Percentiles rank a stretch among this genome's conserved stretches.
phyloP scores from a whole-genome alignment of 1,140 invertebrate species.

The Listronotus oregonensis region DNA sequence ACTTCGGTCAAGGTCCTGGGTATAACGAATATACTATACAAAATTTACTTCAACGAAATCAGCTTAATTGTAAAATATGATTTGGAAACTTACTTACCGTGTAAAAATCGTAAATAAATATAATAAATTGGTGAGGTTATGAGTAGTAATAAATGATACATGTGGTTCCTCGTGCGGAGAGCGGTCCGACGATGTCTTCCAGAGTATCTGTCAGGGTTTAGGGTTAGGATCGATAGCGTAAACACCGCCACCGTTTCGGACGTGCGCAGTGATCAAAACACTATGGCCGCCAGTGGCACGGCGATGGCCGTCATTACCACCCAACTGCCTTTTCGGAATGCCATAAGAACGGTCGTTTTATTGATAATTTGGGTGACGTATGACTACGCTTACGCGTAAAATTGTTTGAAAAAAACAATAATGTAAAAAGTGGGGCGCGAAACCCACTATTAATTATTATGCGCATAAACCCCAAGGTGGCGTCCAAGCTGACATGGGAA shows the following conservation, averaged over 20 bases:
- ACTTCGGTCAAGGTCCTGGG: too few relatives aligned
- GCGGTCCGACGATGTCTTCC: constrained; percentile 29
- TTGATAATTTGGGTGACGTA: too few relatives aligned
- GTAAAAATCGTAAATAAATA: not conserved
- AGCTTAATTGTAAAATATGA: too few relatives aligned
- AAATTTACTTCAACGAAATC: too few relatives aligned
- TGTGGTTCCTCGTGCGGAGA: constrained; percentile 37
- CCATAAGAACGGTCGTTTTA: too few relatives aligned
- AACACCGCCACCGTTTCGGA: constrained; percentile 42
- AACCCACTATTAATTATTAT: constrained; percentile 11
- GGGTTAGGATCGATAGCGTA: constrained; percentile 54
- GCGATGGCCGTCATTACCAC: constrained; percentile 19
- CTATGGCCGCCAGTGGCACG: constrained; percentile 43
- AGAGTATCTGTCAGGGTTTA: constrained; percentile 40
- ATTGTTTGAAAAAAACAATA: not conserved
- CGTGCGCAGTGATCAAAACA: constrained; percentile 57
- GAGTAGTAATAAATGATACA: constrained; percentile 10
- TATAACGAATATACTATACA: too few relatives aligned
- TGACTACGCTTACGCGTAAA: not conserved
- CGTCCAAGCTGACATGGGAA: too few relatives aligned
- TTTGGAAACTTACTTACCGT: constrained; percentile 4
- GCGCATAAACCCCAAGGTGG: too few relatives aligned
- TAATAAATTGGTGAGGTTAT: constrained; percentile 12
- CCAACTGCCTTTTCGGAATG: constrained; percentile 7
- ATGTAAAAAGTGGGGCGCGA: constrained; percentile 17